Evolutionary conservation across 1,140 invertebrate species (phyloP).

Genomic region (Dinothrombium tinctorium): DNA sequence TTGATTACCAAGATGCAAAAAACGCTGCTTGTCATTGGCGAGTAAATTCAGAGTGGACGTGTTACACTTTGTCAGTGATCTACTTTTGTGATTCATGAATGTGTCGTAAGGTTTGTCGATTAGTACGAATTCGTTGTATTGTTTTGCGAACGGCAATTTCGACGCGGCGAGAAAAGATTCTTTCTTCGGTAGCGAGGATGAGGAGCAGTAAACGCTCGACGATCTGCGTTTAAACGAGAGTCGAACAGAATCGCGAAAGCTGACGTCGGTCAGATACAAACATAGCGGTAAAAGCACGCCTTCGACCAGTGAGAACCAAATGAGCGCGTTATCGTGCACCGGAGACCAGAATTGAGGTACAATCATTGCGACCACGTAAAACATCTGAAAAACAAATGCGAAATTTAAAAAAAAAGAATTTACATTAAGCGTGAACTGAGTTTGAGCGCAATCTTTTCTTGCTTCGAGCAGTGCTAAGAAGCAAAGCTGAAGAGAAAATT

Average conservation of each 20-base stretch:
- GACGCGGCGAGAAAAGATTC: not conserved
- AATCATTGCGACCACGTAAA: conserved; percentile 5
- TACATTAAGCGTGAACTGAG: not conserved
- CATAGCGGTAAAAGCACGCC: conserved; percentile 8
- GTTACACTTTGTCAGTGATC: not conserved
- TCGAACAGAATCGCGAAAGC: conserved; percentile 9
- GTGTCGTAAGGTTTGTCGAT: conserved; percentile 5
- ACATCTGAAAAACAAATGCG: conserved; percentile 3
- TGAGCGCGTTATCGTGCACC: conserved; percentile 9
- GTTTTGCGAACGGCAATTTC: not conserved
- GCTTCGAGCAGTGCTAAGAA: no score
- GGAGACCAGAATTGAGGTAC: conserved; percentile 11
- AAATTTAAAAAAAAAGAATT: not conserved
- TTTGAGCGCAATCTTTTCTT: not conserved
- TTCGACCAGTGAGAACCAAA: conserved; percentile 10
- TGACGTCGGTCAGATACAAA: conserved; percentile 9
- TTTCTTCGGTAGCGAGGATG: not conserved
- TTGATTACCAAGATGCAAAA: not conserved
- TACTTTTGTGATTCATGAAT: not conserved
- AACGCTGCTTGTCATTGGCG: not conserved
- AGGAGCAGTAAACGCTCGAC: not conserved
- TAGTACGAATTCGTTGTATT: conserved; percentile 5
- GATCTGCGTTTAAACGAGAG: not conserved
- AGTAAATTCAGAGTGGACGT: conserved; percentile 1
- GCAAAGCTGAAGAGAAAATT: no score